Evolutionary conservation across 2,888 invertebrate species (phyloP), one percentile per base, ranked within the genome.

Genomic region (Buathra laborator): DNA sequence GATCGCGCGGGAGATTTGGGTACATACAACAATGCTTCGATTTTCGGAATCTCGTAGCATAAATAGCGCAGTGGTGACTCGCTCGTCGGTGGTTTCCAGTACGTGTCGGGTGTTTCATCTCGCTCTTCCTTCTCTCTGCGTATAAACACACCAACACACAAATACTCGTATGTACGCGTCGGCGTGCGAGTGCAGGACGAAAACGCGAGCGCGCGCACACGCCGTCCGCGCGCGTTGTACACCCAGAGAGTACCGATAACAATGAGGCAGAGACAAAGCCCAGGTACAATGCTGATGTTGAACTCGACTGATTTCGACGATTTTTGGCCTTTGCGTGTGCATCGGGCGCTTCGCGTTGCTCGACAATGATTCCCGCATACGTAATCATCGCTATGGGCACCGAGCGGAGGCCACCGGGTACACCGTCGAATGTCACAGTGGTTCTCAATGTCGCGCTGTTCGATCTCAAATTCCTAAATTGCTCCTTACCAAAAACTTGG

Each of bases 291-390:
- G 92, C 92, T 91, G 92, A 93, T 93, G 93, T 93, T 93, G 93
- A 93, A 93, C 93, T 93, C 93, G 92, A 93, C 93, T 93, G 93
- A 93, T 93, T 93, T 93, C 92, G 92, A 93, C 92, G 92, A 93
- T 93, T 93, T 93, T 93, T 93, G 92, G 92, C 90, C 92, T 93
- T 93, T 91, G 89, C 90, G 90, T 90, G 91, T 91, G 91, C 92
- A 90, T 90, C 91, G 90, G 89, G 88, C 89, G 88, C 90, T 89
- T 37, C 89, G 88, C 89, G 88, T 88, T 90, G 89, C 92, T 90
- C 91, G 90, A 92, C 92, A 93, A 92, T 93, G 90, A 93, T 93
- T 93, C 92, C 91, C 92, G 92, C 92, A 93, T 92, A 93, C 91
- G 91, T 93, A 92, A 93, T 93, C 92, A 93, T 93, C 89, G 90